Evolutionary conservation across 2,888 invertebrate genomes (phyloP).

Genomic region (Chironomus riparius): DNA sequence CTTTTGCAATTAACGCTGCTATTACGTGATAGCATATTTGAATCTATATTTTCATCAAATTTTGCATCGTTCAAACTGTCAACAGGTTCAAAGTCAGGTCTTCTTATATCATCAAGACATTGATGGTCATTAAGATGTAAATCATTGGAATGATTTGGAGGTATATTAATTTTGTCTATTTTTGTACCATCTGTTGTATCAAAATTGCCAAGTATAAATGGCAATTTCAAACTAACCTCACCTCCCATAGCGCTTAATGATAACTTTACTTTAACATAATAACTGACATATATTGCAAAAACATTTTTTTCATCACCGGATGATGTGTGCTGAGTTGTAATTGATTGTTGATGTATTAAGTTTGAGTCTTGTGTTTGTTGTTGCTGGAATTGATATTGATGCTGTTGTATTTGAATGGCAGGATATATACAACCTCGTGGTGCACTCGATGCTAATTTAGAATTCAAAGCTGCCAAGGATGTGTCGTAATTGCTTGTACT

Average conservation of each 20-base stretch:
- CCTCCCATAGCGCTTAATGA: conserved; percentile 68
- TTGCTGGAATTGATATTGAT: conserved; percentile 37
- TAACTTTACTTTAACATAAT: conserved; percentile 75
- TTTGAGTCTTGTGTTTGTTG: not conserved
- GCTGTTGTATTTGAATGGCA: conserved; percentile 31
- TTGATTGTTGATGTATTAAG: conserved; percentile 34
- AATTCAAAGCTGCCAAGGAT: conserved; percentile 33
- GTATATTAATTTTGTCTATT: conserved; percentile 15
- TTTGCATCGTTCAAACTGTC: conserved; percentile 5
- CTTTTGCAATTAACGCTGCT: conserved; percentile 21
- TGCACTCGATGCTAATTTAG: conserved; percentile 33
- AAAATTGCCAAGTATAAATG: conserved; percentile 62
- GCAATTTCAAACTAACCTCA: conserved; percentile 62
- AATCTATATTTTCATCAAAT: not conserved
- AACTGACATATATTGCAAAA: conserved; percentile 78
- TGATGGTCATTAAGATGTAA: conserved; percentile 26
- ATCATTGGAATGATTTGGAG: conserved; percentile 16
- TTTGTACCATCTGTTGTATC: conserved; percentile 28
- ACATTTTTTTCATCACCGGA: conserved; percentile 63
- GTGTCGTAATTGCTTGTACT: conserved; percentile 43
- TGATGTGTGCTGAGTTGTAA: conserved; percentile 39
- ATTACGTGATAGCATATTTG: not conserved
- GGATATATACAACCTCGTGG: conserved; percentile 29
- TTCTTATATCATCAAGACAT: conserved; percentile 1
- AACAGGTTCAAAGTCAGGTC: not conserved